A percentile compares a stretch with the other conserved stretches of the same genome.
These are phyloP conservation scores for Pteromalus puparum DNA, from an alignment of 1,140 invertebrate species.

Conservation along the genomic window DNA sequence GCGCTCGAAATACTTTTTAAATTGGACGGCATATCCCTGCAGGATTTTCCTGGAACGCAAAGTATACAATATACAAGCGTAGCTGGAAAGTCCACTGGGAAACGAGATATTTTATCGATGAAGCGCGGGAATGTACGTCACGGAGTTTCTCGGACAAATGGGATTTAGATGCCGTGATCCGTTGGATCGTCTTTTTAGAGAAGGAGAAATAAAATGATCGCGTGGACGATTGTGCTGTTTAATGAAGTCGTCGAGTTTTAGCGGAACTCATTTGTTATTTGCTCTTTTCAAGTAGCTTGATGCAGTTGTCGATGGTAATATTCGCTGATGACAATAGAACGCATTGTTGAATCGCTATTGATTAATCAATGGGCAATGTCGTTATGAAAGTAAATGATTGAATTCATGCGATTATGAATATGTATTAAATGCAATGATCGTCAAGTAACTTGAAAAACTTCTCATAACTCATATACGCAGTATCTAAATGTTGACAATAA, in stretches of 20 bases:
- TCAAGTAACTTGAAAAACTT: too few species aligned
- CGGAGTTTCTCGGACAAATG: background rate
- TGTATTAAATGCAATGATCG: too few species aligned
- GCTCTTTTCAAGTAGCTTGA: too few species aligned
- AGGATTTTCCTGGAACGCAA: background rate
- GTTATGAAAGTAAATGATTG: background rate
- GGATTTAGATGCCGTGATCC: too few species aligned
- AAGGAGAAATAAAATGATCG: too few species aligned
- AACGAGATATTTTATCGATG: slow-evolving; percentile 14
- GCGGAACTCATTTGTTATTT: too few species aligned
- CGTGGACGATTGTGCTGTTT: background rate
- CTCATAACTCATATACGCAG: too few species aligned
- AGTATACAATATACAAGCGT: background rate
- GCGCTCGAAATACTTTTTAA: too few species aligned
- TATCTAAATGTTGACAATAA: too few species aligned
- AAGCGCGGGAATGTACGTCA: background rate
- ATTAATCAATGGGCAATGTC: too few species aligned
- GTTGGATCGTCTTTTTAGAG: too few species aligned
- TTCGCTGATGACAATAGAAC: background rate
- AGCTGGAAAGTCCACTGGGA: background rate
- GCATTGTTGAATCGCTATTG: background rate
- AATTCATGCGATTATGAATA: background rate
- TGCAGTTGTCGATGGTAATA: too few species aligned
- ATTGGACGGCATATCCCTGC: background rate
- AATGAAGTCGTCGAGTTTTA: background rate